Evolutionary conservation across 2,113 vertebrate species (phyloP), one percentile per base, ranked within the genome.

Genomic region (Craseonycteris thonglongyai): DNA sequence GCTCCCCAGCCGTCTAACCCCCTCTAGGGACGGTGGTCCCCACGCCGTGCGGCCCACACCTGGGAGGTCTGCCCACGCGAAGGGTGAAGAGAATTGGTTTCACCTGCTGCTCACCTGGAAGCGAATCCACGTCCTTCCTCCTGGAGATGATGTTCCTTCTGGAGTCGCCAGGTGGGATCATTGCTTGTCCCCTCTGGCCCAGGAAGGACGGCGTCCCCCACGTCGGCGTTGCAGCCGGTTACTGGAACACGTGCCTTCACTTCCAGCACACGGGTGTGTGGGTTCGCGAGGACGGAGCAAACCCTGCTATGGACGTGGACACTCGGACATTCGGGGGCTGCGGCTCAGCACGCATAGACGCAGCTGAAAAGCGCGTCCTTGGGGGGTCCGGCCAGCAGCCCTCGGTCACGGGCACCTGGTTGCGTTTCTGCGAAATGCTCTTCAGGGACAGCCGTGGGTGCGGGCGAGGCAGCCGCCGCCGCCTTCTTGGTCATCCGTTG

Each of bases 401-500:
- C n/a, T n/a, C n/a, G n/a, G n/a, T n/a, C n/a, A 93, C 80, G 65
- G 6, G 21, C 15, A 38, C 6, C 21, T 65, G 79, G 76, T 84
- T 59, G 51, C 7, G 74, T 26, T 88, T 95, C 54, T 89, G 91
- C 86, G 68, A 96, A 97, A 96, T 94, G 96, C 30, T 45, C 94
- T 45, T 81, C 33, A 87, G 69, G 76, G 42, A 45, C 38, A 78
- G 92, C 45, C 95, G 81, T 0, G 8, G 96, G 97, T 97, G n/a
- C n/a, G n/a, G n/a, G n/a, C n/a, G n/a, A n/a, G n/a, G n/a, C n/a
- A n/a, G n/a, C n/a, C n/a, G n/a, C n/a, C 88, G 97, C 75, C 33
- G 49, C 98, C 97, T 99, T 98, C 96, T 98, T 97, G 97, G 97
- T 97, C 95, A 96, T 98, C 98, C 96, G 97, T 98, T 97, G 98